A percentile compares a stretch with the other conserved stretches of the same genome.
Evolutionary conservation across 2,797 vertebrate genomes (phyloP).

Genomic region (Garrulus glandarius): DNA sequence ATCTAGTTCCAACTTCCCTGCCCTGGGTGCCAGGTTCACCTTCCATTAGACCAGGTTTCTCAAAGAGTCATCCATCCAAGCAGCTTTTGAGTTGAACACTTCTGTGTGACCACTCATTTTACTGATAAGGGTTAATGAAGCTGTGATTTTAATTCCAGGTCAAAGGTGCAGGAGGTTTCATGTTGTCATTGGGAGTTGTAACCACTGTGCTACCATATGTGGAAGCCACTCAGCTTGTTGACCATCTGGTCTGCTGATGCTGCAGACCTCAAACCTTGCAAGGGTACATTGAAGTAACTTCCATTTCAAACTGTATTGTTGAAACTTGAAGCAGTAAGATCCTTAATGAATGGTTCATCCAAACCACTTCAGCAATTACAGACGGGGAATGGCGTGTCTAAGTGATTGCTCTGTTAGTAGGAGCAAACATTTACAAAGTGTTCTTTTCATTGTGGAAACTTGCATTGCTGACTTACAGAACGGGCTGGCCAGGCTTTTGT

Average conservation of each 20-base stretch:
- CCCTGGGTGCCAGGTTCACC: background rate
- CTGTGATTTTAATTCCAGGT: constrained; percentile 10
- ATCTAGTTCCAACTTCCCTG: background rate
- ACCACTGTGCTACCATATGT: constrained; percentile 22
- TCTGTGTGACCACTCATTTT: background rate
- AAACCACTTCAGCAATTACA: background rate
- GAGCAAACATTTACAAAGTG: background rate
- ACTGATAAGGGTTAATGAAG: constrained; percentile 17
- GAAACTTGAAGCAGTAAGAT: background rate
- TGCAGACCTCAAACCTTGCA: background rate
- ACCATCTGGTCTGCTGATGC: constrained; percentile 45
- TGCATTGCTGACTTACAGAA: background rate
- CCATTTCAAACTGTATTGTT: background rate
- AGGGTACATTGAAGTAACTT: background rate
- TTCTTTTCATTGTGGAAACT: background rate
- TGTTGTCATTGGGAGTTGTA: constrained; percentile 13
- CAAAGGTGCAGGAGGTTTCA: background rate
- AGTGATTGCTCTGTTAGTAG: background rate
- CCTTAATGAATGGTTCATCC: background rate
- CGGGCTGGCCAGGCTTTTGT: background rate
- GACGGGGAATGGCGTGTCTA: background rate
- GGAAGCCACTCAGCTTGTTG: constrained; percentile 8
- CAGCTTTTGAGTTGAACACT: background rate
- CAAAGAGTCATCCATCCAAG: background rate
- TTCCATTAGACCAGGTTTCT: background rate